Conservation (phyloP, 2,113 vertebrate species). For the Rhadina sibilatrix region DNA sequence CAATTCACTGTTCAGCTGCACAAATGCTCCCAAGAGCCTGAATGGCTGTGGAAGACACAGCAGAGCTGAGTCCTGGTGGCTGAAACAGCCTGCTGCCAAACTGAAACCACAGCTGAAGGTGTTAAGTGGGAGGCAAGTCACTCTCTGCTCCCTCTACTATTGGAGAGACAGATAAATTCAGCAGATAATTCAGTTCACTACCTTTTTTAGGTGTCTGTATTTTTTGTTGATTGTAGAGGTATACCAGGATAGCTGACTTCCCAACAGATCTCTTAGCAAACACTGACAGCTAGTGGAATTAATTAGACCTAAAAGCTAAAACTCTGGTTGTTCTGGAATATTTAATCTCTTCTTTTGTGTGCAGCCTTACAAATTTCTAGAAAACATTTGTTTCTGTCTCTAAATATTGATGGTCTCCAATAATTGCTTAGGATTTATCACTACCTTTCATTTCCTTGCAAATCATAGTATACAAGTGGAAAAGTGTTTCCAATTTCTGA, state of each 20-base stretch:
- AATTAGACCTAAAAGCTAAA: not conserved
- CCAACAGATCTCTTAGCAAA: not conserved
- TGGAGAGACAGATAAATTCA: not conserved
- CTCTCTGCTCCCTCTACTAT: not conserved
- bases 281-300: not conserved
- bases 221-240: not conserved
- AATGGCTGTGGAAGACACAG: not conserved
- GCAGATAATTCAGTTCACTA: not conserved
- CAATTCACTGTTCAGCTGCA: not conserved
- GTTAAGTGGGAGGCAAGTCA: not conserved
- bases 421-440: not conserved
- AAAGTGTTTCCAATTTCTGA: not conserved
- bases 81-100: not conserved
- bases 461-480: not conserved
- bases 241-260: not conserved
- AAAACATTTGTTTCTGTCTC: not conserved
- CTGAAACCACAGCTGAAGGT: not conserved
- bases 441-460: not conserved
- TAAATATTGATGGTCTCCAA: not conserved
- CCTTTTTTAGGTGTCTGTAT: not conserved
- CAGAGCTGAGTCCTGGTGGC: not conserved
- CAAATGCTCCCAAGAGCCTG: not conserved
- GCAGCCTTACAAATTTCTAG: not conserved
- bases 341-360: not conserved
- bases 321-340: not conserved